phyloP scores from a whole-genome alignment of 2,113 vertebrate species.

The Pipra filicauda region DNA sequence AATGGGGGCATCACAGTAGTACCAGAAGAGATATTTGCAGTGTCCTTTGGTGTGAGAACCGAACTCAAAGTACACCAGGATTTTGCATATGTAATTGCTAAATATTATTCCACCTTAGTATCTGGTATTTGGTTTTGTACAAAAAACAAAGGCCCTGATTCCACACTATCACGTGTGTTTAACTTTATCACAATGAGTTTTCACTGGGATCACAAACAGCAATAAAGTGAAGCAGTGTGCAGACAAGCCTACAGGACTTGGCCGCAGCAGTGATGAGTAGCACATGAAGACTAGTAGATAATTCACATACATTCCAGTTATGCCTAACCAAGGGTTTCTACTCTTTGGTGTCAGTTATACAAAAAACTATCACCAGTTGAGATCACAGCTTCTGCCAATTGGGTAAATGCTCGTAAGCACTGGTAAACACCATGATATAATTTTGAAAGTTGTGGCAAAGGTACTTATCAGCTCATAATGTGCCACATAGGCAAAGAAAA shows the following conservation, averaged over 20 bases:
- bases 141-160: background rate
- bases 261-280: background rate
- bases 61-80: background rate
- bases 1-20: background rate
- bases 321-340: background rate
- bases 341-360: background rate
- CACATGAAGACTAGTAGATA: background rate
- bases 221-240: background rate
- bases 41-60: background rate
- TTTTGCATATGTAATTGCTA: background rate
- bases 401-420: background rate
- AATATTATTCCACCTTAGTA: background rate
- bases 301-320: background rate
- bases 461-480: background rate
- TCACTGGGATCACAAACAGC: background rate
- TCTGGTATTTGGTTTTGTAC: background rate
- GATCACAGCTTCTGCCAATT: background rate
- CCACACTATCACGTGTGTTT: background rate
- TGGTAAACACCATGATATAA: background rate
- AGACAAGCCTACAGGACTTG: background rate
- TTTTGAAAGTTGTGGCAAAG: background rate
- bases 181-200: background rate
- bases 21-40: background rate
- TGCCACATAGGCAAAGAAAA: background rate
- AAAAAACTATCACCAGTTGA: background rate